phyloP scores from a whole-genome alignment of 1,140 invertebrate genomes.

The Cydia fagiglandana region DNA sequence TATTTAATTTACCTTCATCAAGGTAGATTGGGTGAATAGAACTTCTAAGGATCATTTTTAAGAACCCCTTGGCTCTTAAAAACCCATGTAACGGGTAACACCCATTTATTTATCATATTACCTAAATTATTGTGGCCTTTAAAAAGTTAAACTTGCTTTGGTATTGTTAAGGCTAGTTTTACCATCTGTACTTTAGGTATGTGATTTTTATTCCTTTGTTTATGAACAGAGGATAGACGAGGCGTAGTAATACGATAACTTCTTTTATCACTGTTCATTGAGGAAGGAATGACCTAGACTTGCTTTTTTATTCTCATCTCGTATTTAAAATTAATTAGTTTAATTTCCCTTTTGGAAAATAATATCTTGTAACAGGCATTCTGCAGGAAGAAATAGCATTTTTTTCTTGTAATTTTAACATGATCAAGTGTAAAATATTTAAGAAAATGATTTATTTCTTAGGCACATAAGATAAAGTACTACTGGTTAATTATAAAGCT shows the following conservation, averaged over 20 bases:
- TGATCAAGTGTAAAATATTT: conserved; percentile 73
- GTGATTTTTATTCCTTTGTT: conserved; percentile 48
- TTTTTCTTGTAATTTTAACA: conserved; percentile 52
- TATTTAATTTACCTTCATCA: conserved; percentile 38
- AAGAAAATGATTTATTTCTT: conserved; percentile 71
- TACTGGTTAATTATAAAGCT: conserved; percentile 66
- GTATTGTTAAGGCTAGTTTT: conserved; percentile 68
- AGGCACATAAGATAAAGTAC: conserved; percentile 74
- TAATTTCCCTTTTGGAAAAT: conserved; percentile 38
- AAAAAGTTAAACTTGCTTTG: conserved; percentile 71
- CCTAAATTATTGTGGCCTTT: conserved; percentile 75
- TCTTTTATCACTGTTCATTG: conserved; percentile 16
- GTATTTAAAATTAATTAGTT: conserved; percentile 43
- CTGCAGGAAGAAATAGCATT: conserved; percentile 43
- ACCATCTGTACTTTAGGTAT: conserved; percentile 73
- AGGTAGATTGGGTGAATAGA: conserved; percentile 66
- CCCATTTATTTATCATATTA: conserved; percentile 68
- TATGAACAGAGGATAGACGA: conserved; percentile 39
- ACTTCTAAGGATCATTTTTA: conserved; percentile 66
- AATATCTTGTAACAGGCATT: conserved; percentile 37
- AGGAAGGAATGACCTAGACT: conserved; percentile 15
- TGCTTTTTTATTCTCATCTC: conserved; percentile 37
- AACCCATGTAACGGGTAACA: conserved; percentile 66
- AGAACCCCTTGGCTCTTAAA: conserved; percentile 60
- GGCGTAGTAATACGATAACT: not conserved